Percentiles rank a stretch among this genome's conserved stretches.
phyloP scores from a whole-genome alignment of 2,888 invertebrate genomes.

The Plagiodera versicolora region DNA sequence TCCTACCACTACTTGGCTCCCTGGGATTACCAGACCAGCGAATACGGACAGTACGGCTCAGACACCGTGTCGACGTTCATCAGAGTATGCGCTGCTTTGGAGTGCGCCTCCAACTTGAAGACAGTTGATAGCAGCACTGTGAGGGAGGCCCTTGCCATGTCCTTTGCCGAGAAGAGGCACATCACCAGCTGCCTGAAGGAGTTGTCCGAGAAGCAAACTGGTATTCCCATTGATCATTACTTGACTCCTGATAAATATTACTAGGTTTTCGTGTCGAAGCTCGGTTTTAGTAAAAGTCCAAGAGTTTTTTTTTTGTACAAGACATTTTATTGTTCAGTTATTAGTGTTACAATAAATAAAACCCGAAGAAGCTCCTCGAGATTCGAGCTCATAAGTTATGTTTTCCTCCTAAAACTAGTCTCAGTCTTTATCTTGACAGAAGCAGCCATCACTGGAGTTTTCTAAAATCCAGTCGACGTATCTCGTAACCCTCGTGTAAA shows the following conservation, averaged over 20 bases:
- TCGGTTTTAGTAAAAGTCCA: too few species aligned
- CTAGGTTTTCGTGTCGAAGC: too few species aligned
- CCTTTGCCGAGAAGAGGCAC: slow-evolving; percentile 60
- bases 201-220: not conserved
- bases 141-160: slow-evolving; percentile 64
- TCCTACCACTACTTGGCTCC: slow-evolving; percentile 80
- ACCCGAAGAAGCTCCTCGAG: not conserved
- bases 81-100: slow-evolving; percentile 69
- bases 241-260: not conserved
- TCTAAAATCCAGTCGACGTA: slow-evolving; percentile 80
- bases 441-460: slow-evolving; percentile 80
- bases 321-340: not conserved
- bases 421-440: slow-evolving; percentile 63
- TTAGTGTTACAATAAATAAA: not conserved
- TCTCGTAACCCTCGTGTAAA: slow-evolving; percentile 81
- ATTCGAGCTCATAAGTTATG: too few species aligned
- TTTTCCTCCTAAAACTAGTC: slow-evolving; percentile 36
- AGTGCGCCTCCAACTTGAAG: slow-evolving; percentile 64
- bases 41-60: slow-evolving; percentile 74
- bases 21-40: slow-evolving; percentile 80
- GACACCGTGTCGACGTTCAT: slow-evolving; percentile 71
- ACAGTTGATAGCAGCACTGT: slow-evolving; percentile 67
- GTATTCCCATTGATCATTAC: not conserved
- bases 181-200: not conserved
- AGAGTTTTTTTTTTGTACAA: not conserved